Evolutionary conservation across 2,797 vertebrate species (phyloP).

Genomic region (Platyrinchus mystaceus): DNA sequence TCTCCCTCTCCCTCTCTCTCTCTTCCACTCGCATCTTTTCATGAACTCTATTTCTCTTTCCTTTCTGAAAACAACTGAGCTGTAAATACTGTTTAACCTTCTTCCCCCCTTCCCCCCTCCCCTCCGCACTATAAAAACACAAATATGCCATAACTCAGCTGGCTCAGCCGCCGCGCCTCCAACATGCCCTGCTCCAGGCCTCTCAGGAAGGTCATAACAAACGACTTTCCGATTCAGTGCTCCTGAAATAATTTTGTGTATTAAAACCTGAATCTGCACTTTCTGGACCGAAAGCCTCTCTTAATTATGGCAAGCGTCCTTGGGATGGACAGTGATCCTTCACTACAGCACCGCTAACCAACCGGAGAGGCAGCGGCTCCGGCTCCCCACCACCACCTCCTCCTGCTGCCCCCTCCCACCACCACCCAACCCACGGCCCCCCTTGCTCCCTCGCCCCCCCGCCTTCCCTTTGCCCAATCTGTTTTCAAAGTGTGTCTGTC

Average conservation of each 20-base stretch:
- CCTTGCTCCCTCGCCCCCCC: constrained; percentile 69
- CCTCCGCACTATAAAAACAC: constrained; percentile 97
- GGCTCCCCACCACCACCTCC: constrained; percentile 69
- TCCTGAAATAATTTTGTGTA: constrained; percentile 99
- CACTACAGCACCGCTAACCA: constrained; percentile 88
- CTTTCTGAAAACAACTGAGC: constrained; percentile 98
- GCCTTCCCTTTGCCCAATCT: constrained; percentile 93
- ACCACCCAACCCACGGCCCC: constrained; percentile 67
- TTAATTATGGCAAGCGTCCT: constrained; percentile 99
- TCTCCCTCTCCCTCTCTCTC: constrained; percentile 71
- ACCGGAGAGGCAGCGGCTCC: constrained; percentile 74
- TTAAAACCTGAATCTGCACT: constrained; percentile 99
- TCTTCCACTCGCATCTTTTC: constrained; percentile 76
- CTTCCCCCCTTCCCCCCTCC: constrained; percentile 79
- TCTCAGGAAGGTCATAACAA: constrained; percentile 99
- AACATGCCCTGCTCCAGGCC: constrained; percentile 95
- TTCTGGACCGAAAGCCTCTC: constrained; percentile 99
- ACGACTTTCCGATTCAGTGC: constrained; percentile 99
- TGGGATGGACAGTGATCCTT: constrained; percentile 99
- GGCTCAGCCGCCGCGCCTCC: constrained; percentile 92
- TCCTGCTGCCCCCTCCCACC: constrained; percentile 58
- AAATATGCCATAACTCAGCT: constrained; percentile 99
- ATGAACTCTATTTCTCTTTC: constrained; percentile 87
- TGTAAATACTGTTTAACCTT: constrained; percentile 99
- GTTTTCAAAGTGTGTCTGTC: constrained; percentile 99